These are phyloP conservation scores for Galagoides demidoff DNA, from an alignment of 2,797 vertebrate genomes.

Conservation along the genomic window DNA sequence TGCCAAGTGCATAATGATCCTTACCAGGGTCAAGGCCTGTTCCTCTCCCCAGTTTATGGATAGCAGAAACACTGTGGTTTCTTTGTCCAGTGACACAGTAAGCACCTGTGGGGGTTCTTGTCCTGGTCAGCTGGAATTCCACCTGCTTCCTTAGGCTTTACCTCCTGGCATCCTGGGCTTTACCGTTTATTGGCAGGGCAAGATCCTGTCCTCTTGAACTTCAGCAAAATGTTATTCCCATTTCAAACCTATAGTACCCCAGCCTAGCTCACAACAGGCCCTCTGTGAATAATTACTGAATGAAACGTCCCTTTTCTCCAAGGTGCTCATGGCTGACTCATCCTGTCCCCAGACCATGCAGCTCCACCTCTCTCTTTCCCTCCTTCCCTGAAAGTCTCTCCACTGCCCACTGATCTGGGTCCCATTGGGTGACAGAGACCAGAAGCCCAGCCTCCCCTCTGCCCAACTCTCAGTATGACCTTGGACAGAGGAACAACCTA, in stretches of 20 bases:
- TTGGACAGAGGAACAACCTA: not conserved
- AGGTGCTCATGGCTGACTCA: not conserved
- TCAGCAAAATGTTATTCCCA: not conserved
- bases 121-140: not conserved
- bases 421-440: not conserved
- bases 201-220: not conserved
- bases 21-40: not conserved
- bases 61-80: not conserved
- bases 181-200: not conserved
- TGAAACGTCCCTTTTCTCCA: not conserved
- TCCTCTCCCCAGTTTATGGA: not conserved
- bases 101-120: not conserved
- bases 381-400: not conserved
- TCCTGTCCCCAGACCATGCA: rapidly evolving
- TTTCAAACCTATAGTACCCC: not conserved
- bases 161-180: not conserved
- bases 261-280: not conserved
- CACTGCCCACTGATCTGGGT: not conserved
- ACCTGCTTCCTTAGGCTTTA: too few species aligned
- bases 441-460: not conserved
- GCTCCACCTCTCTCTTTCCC: not conserved
- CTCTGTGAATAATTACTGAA: not conserved
- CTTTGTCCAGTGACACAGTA: not conserved
- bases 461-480: not conserved
- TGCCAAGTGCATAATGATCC: not conserved